Evolutionary conservation across 2,888 invertebrate species (phyloP).

Genomic region (Allophyes oxyacanthae): DNA sequence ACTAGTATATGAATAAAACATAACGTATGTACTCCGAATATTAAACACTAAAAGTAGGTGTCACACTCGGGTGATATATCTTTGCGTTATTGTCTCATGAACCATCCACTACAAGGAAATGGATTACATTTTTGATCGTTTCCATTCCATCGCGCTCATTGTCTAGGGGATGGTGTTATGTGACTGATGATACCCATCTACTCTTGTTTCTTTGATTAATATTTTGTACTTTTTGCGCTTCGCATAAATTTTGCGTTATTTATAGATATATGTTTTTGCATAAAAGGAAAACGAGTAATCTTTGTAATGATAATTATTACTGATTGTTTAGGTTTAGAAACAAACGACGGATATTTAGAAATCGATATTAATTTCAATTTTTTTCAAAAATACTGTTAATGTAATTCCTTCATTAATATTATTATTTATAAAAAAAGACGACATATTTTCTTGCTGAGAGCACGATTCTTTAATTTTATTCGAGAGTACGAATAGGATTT

Average conservation of each 20-base stretch:
- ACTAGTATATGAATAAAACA: constrained; percentile 47
- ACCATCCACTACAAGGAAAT: constrained; percentile 72
- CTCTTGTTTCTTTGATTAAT: constrained; percentile 66
- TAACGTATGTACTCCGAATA: constrained; percentile 28
- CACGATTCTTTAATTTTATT: no score
- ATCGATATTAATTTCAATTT: no score
- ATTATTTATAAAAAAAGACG: no score
- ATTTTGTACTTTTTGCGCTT: constrained; percentile 46
- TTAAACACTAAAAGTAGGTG: constrained; percentile 40
- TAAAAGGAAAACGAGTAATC: constrained; percentile 2
- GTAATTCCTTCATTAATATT: no score
- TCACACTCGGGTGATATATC: constrained; percentile 56
- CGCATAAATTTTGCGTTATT: constrained; percentile 21
- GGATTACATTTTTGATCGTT: constrained; percentile 82
- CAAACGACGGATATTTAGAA: no score
- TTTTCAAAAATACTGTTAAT: no score
- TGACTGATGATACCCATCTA: constrained; percentile 73
- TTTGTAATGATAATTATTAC: no score
- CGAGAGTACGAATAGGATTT: no score
- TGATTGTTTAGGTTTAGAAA: no score
- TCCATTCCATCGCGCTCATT: constrained; percentile 76
- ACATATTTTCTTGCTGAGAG: no score
- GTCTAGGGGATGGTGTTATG: constrained; percentile 71
- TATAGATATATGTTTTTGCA: constrained; percentile 24
- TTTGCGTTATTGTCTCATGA: constrained; percentile 65